Percentiles rank a stretch among this genome's conserved stretches.
phyloP scores from a whole-genome alignment of 2,113 vertebrate species.

The Zingel zingel region DNA sequence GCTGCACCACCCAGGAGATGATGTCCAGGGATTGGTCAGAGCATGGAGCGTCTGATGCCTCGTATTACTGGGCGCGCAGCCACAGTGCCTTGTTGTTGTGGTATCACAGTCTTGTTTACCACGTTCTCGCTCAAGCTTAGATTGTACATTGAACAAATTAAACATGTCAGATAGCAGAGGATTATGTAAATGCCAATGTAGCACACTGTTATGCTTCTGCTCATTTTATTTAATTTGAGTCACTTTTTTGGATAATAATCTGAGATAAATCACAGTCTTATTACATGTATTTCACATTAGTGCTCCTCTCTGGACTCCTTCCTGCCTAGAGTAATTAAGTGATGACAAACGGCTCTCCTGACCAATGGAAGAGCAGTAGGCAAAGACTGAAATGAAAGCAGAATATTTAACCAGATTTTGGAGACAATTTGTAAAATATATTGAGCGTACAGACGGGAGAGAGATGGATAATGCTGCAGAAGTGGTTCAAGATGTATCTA shows the following conservation, averaged over 20 bases:
- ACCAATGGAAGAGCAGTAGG: not conserved
- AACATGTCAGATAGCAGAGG: slow-evolving; percentile 26
- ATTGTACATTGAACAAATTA: slow-evolving; percentile 29
- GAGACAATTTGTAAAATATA: not conserved
- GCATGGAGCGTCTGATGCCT: slow-evolving; percentile 20
- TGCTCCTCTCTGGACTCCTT: slow-evolving; percentile 1
- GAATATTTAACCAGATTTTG: not conserved
- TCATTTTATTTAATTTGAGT: slow-evolving; percentile 17
- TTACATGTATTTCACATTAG: not conserved
- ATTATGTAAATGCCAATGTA: slow-evolving; percentile 16
- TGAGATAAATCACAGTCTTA: not conserved
- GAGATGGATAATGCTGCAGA: not conserved
- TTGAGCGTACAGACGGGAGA: not conserved
- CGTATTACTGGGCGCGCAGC: slow-evolving; percentile 46
- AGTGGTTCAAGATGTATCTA: not conserved
- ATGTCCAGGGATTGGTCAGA: slow-evolving; percentile 45
- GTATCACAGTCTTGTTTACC: slow-evolving; percentile 44
- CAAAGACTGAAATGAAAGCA: not conserved
- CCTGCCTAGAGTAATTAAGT: not conserved
- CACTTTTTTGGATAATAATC: not conserved
- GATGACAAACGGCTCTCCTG: not conserved
- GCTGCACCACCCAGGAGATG: slow-evolving; percentile 48
- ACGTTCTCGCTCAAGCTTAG: slow-evolving; percentile 19
- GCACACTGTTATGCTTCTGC: slow-evolving; percentile 1
- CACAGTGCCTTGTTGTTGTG: slow-evolving; percentile 40